A percentile compares a stretch with the other conserved stretches of the same genome.
Conservation (phyloP, 2,888 invertebrate species). For the Allolobophora icterica region DNA sequence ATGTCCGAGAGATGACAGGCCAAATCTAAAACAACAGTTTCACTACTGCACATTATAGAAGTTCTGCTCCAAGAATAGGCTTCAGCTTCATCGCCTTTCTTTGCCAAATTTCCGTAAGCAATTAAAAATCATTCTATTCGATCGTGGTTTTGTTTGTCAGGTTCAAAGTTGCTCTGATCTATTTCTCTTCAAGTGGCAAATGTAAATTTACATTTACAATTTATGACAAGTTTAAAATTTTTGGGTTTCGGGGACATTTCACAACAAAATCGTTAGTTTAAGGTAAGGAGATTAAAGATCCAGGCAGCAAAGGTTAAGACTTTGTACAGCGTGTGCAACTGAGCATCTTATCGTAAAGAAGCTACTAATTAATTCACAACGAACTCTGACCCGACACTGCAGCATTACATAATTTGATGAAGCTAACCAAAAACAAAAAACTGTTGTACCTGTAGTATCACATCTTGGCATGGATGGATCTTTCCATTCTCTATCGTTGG, state of each 20-base stretch:
- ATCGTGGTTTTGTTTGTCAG: no score
- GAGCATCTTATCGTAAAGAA: not conserved
- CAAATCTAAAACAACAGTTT: conserved; percentile 73
- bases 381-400: conserved; percentile 83
- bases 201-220: no score
- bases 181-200: no score
- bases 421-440: not conserved
- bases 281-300: not conserved
- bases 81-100: no score
- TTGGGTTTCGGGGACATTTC: no score
- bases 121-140: no score
- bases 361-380: conserved; percentile 52
- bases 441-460: conserved; percentile 68
- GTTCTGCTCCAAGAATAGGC: no score
- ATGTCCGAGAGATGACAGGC: conserved; percentile 81
- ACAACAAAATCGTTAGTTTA: no score
- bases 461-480: conserved; percentile 73
- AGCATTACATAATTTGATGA: conserved; percentile 67
- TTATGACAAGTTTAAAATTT: no score
- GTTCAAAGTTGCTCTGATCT: no score
- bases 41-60: not conserved
- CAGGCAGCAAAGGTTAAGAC: not conserved
- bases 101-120: no score
- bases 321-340: not conserved
- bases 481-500: conserved; percentile 67